Percentiles rank a stretch among this genome's conserved stretches.
Conservation (phyloP, 92 coral and sea anemone genomes). For the Meandrina meandrites region DNA sequence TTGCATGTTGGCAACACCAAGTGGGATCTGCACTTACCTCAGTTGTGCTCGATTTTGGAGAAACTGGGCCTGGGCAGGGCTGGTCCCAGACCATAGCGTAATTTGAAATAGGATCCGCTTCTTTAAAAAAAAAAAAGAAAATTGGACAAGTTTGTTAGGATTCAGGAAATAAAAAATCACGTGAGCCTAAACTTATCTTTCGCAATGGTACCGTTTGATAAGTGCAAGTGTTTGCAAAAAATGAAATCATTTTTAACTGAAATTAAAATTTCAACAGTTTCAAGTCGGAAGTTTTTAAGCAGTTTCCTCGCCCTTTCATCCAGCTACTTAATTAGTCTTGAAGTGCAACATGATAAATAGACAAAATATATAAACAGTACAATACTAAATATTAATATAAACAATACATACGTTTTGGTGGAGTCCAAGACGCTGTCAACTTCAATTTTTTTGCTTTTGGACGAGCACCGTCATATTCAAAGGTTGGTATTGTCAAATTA, state of each 20-base stretch:
- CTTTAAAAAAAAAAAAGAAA: not conserved
- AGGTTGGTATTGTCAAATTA: constrained; percentile 6
- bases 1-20: not conserved
- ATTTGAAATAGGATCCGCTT: not conserved
- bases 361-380: too few species aligned
- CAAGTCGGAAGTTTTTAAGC: too few species aligned
- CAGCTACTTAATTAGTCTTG: not conserved
- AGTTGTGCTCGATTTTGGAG: not conserved
- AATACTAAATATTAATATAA: too few species aligned
- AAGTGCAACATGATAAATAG: not conserved
- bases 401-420: constrained; percentile 23
- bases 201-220: not conserved
- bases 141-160: not conserved
- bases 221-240: too few species aligned
- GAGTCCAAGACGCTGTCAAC: constrained; percentile 31
- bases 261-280: too few species aligned
- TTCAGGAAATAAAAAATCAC: not conserved
- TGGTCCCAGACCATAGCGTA: not conserved
- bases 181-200: not conserved
- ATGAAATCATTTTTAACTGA: too few species aligned
- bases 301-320: too few species aligned
- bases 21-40: not conserved
- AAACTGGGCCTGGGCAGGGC: not conserved
- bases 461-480: constrained; percentile 3
- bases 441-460: not conserved